Conservation (phyloP, 2,888 invertebrate species). For the Heliconius cydno region DNA sequence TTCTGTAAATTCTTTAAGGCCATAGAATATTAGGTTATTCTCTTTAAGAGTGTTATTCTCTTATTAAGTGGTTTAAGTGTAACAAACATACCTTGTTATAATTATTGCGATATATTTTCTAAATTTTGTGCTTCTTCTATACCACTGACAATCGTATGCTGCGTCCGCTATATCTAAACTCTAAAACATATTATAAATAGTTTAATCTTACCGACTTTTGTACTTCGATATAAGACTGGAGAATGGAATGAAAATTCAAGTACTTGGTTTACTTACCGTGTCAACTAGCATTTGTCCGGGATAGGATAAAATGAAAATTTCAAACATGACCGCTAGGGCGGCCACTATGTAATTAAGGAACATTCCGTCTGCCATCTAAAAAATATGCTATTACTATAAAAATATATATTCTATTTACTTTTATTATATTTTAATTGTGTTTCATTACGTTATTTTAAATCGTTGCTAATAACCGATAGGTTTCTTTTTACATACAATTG, state of each 20-base stretch:
- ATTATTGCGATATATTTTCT: slow-evolving; percentile 50
- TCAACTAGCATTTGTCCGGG: no score
- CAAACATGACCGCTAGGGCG: slow-evolving; percentile 42
- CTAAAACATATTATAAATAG: slow-evolving; percentile 41
- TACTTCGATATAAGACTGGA: no score
- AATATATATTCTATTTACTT: neutral
- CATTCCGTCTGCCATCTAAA: slow-evolving; percentile 44
- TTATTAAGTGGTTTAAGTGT: neutral
- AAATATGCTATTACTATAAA: neutral
- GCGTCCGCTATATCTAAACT: slow-evolving; percentile 51
- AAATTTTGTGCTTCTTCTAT: slow-evolving; percentile 46
- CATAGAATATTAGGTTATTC: no score
- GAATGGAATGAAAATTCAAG: no score
- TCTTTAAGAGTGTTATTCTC: no score
- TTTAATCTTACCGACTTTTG: neutral
- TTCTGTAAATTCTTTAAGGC: no score
- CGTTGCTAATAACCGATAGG: neutral
- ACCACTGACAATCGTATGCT: slow-evolving; percentile 51
- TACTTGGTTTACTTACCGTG: no score
- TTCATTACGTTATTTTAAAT: neutral
- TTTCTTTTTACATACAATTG: no score
- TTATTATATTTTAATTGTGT: neutral
- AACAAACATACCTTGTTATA: slow-evolving; percentile 47
- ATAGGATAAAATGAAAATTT: slow-evolving; percentile 41
- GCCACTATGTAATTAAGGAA: slow-evolving; percentile 38